These are phyloP conservation scores for Peucedramus taeniatus DNA, from an alignment of 2,113 vertebrate genomes.

Conservation along the genomic window DNA sequence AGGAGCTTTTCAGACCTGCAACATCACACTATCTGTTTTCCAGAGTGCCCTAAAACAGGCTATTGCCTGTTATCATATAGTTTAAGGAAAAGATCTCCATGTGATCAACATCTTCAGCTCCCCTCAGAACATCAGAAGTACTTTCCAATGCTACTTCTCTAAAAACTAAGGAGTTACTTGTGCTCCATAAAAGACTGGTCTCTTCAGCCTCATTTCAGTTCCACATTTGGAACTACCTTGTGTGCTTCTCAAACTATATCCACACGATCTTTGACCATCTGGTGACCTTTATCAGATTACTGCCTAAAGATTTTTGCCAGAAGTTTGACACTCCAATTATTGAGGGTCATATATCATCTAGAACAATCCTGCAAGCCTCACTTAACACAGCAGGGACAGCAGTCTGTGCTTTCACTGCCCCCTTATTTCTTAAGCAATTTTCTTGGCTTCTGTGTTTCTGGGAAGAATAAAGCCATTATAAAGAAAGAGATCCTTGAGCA, in stretches of 20 bases:
- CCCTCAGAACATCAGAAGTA: not conserved
- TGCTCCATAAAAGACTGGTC: not conserved
- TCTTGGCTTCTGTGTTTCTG: not conserved
- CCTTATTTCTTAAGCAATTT: not conserved
- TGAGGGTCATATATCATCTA: constrained; percentile 32
- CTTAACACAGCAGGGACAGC: not conserved
- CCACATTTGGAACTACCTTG: not conserved
- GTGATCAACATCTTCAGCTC: not conserved
- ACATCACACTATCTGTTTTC: not conserved
- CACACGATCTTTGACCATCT: constrained; percentile 25
- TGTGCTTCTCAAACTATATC: not conserved
- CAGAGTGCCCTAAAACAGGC: not conserved
- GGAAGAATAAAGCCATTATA: not conserved
- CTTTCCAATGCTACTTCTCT: not conserved
- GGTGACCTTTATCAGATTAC: constrained; percentile 62
- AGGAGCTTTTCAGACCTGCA: not conserved
- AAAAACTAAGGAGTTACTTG: not conserved
- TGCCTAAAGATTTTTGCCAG: constrained; percentile 33
- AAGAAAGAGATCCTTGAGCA: not conserved
- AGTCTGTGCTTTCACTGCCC: not conserved
- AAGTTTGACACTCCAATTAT: constrained; percentile 42
- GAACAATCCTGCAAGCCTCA: constrained; percentile 19
- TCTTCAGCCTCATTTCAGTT: not conserved
- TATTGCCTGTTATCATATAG: not conserved
- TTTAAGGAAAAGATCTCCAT: not conserved